Evolutionary conservation across 2,113 vertebrate species (phyloP), one percentile per base, ranked within the genome.

Genomic region (Suncus etruscus): DNA sequence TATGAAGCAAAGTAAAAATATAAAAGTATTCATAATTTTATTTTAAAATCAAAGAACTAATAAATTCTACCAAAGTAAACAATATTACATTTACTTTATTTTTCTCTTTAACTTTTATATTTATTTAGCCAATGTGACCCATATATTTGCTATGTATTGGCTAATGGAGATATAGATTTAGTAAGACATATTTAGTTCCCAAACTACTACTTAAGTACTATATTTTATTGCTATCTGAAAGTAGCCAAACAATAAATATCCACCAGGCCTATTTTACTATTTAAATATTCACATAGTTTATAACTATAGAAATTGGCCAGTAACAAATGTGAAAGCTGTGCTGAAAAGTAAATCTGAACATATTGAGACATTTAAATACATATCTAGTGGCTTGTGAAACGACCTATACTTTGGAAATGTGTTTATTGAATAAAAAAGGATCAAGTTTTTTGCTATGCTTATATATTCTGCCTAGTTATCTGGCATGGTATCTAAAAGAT

Each of bases 391-490:
- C 50, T 83, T 83, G 15, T 45, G n/a, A 86, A 90, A 27, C 86
- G 73, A 31, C 63, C 63, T 87, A 3, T 82, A 73, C 25, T 83
- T 92, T 91, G 24, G 7, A 84, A 75, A n/a, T 45, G n/a, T 32
- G 32, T 89, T 93, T 85, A 93, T 63, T 85, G 50, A 45, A 76
- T 15, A 86, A 9, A 12, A 78, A 20, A 89, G 2, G 11, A 11
- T 48, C 31, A 68, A 29, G 4, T 20, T 14, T 78, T 85, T 92
- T 94, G 65, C 45, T 86, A 78, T 25, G 25, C 69, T 94, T 95
- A 18, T 87, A 91, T 93, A 95, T 94, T 95, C 50, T 95, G 39
- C 24, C 32, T 87, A 91, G 80, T 89, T 91, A 90, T 94, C 32
- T 93, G 65, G 72, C 15, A 86, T 61, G 86, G 89, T 65, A 96